phyloP scores from a whole-genome alignment of 2,113 vertebrate genomes.

The Hypomesus transpacificus region DNA sequence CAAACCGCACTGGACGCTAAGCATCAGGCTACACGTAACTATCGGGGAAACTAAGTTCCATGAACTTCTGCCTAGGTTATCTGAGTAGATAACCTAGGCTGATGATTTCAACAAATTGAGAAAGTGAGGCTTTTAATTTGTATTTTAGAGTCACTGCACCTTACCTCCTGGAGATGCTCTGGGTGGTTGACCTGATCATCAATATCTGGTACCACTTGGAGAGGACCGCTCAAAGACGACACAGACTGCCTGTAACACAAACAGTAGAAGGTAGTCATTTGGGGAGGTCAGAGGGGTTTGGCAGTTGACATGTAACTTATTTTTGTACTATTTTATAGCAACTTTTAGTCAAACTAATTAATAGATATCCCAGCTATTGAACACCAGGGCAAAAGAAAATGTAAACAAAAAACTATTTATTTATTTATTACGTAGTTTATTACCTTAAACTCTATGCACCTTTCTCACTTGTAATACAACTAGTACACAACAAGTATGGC shows the following conservation, averaged over 20 bases:
- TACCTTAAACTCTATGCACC: too few species aligned
- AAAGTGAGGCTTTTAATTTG: background rate
- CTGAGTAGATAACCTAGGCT: background rate
- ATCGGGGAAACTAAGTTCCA: too few species aligned
- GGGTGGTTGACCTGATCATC: conserved; percentile 90
- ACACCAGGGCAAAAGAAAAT: too few species aligned
- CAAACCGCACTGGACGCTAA: background rate
- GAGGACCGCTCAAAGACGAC: conserved; percentile 90
- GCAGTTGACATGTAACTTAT: too few species aligned
- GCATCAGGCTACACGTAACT: background rate
- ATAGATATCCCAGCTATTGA: too few species aligned
- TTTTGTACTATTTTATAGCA: too few species aligned
- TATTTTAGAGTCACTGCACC: conserved; percentile 13
- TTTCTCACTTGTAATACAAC: too few species aligned
- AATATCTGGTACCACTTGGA: conserved; percentile 97
- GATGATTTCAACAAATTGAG: background rate
- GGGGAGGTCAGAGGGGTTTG: too few species aligned
- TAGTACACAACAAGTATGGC: too few species aligned
- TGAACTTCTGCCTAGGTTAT: background rate
- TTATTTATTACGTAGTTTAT: too few species aligned
- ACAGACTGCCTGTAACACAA: conserved; percentile 85
- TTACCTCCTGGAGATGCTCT: conserved; percentile 90
- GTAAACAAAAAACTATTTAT: too few species aligned
- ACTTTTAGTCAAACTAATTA: too few species aligned
- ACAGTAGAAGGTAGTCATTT: background rate